Evolutionary conservation across 2,797 vertebrate species (phyloP), one percentile per base, ranked within the genome.

Genomic region (Emydoidea blandingii): DNA sequence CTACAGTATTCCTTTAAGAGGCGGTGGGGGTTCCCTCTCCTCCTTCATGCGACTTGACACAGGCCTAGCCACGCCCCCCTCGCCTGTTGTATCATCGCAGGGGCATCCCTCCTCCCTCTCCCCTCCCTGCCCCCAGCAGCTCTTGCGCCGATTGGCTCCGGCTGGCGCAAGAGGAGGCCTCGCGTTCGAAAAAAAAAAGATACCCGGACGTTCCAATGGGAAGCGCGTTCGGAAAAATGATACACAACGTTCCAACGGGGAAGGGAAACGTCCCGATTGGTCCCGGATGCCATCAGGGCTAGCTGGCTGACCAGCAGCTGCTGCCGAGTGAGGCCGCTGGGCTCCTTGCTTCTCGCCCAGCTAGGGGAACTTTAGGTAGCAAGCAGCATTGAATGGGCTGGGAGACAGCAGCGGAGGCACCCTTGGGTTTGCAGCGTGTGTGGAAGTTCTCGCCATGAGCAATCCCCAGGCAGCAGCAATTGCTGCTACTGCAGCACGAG

Each of bases 201-300:
- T 80, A n/a, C 25, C 49, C 79, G 72, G 54, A 37, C 92, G 83
- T 81, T 89, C 91, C 87, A 86, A 82, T 65, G 87, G 85, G 91
- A 65, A 59, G 86, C 86, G 79, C 79, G 25, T 56, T 86, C 34
- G 91, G 86, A 41, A 62, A 81, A 86, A 78, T 49, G 91, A 85
- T 89, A 15, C 47, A 29, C 79, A 8, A 68, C 81, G 91, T 92
- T 86, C 92, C 92, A 53, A 81, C 82, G 84, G 92, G 65, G 88
- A 86, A 84, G 86, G 21, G 72, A 76, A 81, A 74, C 12, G 27
- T 44, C 52, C 86, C 91, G 95, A 95, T 96, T 96, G 96, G 97
- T 9, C 11, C 21, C 59, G 91, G 94, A 97, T 97, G 94, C 97
- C 96, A 88, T 96, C 97, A 97, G 93, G 59, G 94, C 93, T 94